Evolutionary conservation across 2,797 vertebrate species (phyloP), one percentile per base, ranked within the genome.

Genomic region (Tangara arthus): DNA sequence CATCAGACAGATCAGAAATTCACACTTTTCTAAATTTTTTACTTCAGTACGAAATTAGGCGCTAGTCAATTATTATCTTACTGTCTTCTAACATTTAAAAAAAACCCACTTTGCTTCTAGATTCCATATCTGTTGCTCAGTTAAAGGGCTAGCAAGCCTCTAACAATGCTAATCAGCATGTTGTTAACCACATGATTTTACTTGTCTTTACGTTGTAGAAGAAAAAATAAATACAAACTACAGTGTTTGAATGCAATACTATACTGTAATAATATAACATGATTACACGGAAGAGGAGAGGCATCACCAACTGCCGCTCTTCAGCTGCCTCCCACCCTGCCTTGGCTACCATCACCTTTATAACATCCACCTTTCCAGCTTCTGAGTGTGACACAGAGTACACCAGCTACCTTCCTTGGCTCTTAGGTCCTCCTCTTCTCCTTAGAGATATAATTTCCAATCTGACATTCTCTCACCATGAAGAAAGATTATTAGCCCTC

Each of bases 91-190:
- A 55, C 9, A 61, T 44, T 60, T 17, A 8, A 8, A n/a, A 57
- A 52, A 52, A 11, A 2, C 0, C 2, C 19, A 35, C 32, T n/a
- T 79, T 86, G 27, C 34, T 68, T 83, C 75, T 59, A 50, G 34
- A 59, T 47, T 53, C 53, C 0, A 0, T 37, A 49, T n/a, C 4
- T 37, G 6, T 41, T 77, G 23, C 39, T 70, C 3, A 0, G 27
- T 56, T 53, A 60, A 78, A 87, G 8, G 23, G 49, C 64, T 1
- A 70, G 52, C n/a, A 87, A 53, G 17, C 18, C 28, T 42, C 52
- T 52, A 27, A 66, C 37, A 75, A 50, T 14, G 50, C 50, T 72
- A 47, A 66, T 39, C 63, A 30, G 20, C 15, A 60, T 7, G 3
- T 2, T 44, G 49, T 5, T 57, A 71, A 42, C 57, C 42, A 22